Evolutionary conservation across 2,888 invertebrate genomes (phyloP), one percentile per base, ranked within the genome.

Genomic region (Coronaproctus castanopsis): DNA sequence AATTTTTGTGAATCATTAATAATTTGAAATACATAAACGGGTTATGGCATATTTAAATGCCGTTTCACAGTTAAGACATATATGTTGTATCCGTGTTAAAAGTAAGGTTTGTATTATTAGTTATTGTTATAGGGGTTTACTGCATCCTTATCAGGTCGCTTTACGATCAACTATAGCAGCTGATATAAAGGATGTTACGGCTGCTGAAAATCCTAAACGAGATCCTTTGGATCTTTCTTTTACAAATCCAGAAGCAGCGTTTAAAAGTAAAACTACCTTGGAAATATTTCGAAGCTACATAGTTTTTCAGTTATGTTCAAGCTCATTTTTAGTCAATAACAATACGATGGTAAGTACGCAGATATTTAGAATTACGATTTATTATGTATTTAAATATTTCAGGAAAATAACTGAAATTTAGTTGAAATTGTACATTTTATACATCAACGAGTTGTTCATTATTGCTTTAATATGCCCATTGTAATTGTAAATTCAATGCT

Each of bases 241-340:
- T 75, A 82, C 82, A 73, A 87, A 91, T 77, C 84, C 88, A 23
- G 77, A 82, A 68, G 90, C 91, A 66, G 87, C 95, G 23, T 97
- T 91, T 77, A 89, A 90, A 73, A 92, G 92, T 75, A 96, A 96
- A 78, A 90, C 88, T 67, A 93, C 87, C 66, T 82, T 80, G 75
- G 95, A 97, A 75, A 79, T 97, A 66, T 70, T 92, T 57, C 79
- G 96, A 65, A 93, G 91, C 51, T 85, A 90, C 71, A 68, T 92
- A 69, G 95, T 96, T 66, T 93, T 95, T 74, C 82, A 86, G 71
- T 76, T 96, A 71, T 95, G 95, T 75, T 85, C 89, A 60, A 77
- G 87, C 70, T 81, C 85, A 69, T 83, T 81, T 71, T 74, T 96
- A 66, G 95, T 96, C 65, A 87, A 91, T 71, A 81, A 95, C 75